Base-by-base conservation (phyloP, 2,113 vertebrate species). In the Carollia perspicillata region DNA sequence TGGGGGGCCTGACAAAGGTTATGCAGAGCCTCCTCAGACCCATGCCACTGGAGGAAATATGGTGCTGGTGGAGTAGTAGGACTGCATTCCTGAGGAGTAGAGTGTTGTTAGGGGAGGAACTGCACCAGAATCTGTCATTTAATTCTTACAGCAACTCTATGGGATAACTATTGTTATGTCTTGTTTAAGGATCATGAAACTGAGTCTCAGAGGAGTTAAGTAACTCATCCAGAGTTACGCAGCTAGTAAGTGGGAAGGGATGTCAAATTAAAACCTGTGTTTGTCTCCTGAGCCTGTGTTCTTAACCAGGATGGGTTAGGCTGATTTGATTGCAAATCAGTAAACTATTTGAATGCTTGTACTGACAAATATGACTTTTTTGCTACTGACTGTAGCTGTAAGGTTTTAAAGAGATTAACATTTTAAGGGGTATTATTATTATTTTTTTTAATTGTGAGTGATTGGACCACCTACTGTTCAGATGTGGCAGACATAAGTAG, bases 1-100 rank as follows among this genome's bases (percentile, higher is more conserved):
- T 99, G 99, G 93, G 72, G 37, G 53, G 35, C 66, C 58, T 81
- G 30, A 74, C 84, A 51, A 47, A 55, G 44, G 26, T 51, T 65
- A 91, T n/a, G 55, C 72, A 92, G 91, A 75, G 35, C 58, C 60
- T 90, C 37, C 55, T 78, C 83, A 84, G 87, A 71, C 18, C 30
- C 30, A 68, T 7, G 28, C 1, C n/a, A 49, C 55, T 16, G 20
- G 23, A 65, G 55, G 28, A 12, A 86, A 33, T 40, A n/a, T 49
- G 3, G 4, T 81, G 63, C 11, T 63, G 63, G 51, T 37, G 9
- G n/a, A 78, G 16, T 53, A 37, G 28, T 37, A 40, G 33, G 10
- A 23, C 5, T 47, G 22, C 17, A 1, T 84, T 75, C 28, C 30
- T 72, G 60, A 63, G 23, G 69, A 55, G 69, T 40, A 12, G 42